Base-by-base conservation (phyloP, 1,140 invertebrate genomes). In the Sweltsa coloradensis region DNA sequence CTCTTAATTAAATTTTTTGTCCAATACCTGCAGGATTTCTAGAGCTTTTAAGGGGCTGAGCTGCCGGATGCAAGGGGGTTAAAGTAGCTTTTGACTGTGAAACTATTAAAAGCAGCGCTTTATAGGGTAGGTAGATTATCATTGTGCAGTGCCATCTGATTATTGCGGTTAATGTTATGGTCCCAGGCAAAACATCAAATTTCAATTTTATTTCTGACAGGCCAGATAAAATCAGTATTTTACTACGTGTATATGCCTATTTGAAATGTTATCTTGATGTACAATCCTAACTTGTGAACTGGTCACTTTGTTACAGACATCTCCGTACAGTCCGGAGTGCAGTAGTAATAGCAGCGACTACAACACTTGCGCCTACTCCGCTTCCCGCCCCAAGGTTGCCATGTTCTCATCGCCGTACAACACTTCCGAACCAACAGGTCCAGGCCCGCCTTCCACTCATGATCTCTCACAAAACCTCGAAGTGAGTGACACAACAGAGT, bases 321-420 rank as follows among this genome's bases (percentile, higher is more conserved):
- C 52, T n/a, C 52, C 52, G n/a, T 53, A 53, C 24, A 53, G 52
- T 41, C 52, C 52, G 7, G 52, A 53, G 21, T 53, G 52, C 24
- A 53, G 50, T 29, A 53, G 52, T 40, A 53, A 53, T 43, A 53
- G 52, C 27, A 53, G 52, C 45, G 52, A 53, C 34, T 51, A 48
- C 23, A 47, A 34, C 34, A 47, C 23, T 14, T 51, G 53, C 45
- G 24, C 45, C 34, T 46, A 43, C 14, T 18, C 45, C 16, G 25
- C 48, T 24, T 46, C 39, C 45, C 19, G 43, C 27, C 14, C 42
- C 24, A 51, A 48, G 24, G 22, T 19, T n/a, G 21, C 31, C 6
- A 36, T n/a, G 13, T 42, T 19, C 11, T 21, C 27, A 40, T 6
- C 9, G 21, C 11, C 11, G 11, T 11, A 11, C 11, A 11, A 11